Percentiles rank a stretch among this genome's conserved stretches.
Evolutionary conservation across 2,113 vertebrate genomes (phyloP).

Genomic region (Menidia beryllina): DNA sequence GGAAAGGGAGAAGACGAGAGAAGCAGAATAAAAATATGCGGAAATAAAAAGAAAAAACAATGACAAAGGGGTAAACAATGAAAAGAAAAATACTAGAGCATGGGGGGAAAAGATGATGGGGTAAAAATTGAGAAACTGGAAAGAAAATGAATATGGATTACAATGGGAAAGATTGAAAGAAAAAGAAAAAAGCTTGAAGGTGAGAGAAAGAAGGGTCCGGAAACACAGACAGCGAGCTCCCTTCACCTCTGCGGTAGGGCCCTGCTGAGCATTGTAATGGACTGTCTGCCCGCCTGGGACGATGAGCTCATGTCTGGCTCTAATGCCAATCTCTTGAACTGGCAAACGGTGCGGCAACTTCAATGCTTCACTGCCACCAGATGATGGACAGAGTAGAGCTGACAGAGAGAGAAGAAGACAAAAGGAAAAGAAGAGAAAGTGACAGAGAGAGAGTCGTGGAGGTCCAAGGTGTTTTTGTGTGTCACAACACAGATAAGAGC

Average conservation of each 20-base stretch:
- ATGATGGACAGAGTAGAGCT: conserved; percentile 71
- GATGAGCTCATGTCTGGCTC: conserved; percentile 98
- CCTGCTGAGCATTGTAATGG: conserved; percentile 94
- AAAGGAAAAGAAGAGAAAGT: conserved; percentile 6
- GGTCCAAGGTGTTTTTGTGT: conserved; percentile 27
- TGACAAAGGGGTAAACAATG: not conserved
- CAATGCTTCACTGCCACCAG: conserved; percentile 80
- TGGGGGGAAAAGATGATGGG: too few species aligned
- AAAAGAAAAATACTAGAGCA: not conserved
- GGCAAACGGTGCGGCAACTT: conserved; percentile 82
- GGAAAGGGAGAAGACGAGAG: not conserved
- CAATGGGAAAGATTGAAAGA: not conserved
- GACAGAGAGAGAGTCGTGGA: conserved; percentile 14
- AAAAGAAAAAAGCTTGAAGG: conserved; percentile 27
- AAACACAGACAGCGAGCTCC: conserved; percentile 81
- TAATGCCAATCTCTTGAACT: conserved; percentile 93
- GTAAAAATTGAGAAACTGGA: not conserved
- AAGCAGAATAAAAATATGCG: not conserved
- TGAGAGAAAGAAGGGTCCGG: conserved; percentile 46
- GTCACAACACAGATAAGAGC: conserved; percentile 66
- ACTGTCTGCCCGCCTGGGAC: conserved; percentile 93
- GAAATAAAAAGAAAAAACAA: too few species aligned
- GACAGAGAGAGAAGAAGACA: not conserved
- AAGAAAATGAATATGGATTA: not conserved
- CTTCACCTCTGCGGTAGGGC: conserved; percentile 86